phyloP scores from a whole-genome alignment of 1,140 invertebrate genomes.

The Drosophila kanapiae region DNA sequence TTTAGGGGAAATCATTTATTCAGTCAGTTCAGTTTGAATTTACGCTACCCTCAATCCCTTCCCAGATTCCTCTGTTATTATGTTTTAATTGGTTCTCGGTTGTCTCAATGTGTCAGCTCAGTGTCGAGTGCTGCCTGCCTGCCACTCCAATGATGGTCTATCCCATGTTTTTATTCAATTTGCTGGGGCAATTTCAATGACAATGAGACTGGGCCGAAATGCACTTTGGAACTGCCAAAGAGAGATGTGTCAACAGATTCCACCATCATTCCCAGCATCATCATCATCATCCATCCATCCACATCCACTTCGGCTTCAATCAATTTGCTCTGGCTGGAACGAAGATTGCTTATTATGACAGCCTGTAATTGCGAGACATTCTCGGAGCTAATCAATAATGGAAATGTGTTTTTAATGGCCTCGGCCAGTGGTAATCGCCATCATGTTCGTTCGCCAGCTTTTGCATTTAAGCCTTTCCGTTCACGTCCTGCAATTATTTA shows the following conservation, averaged over 20 bases:
- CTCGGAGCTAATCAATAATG: slow-evolving; percentile 71
- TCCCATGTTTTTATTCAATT: slow-evolving; percentile 81
- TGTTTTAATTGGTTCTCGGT: slow-evolving; percentile 70
- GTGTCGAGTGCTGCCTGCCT: slow-evolving; percentile 7
- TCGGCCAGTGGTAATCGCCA: slow-evolving; percentile 44
- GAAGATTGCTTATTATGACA: slow-evolving; percentile 67
- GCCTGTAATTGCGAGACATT: slow-evolving; percentile 64
- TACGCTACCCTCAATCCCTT: not conserved
- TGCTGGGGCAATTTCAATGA: slow-evolving; percentile 65
- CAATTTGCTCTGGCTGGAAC: slow-evolving; percentile 46
- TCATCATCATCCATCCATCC: not conserved
- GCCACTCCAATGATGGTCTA: slow-evolving; percentile 4
- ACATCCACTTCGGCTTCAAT: slow-evolving; percentile 45
- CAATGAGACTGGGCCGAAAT: slow-evolving; percentile 37
- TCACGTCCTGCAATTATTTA: slow-evolving; percentile 67
- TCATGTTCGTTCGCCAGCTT: slow-evolving; percentile 50
- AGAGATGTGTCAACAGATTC: slow-evolving; percentile 5
- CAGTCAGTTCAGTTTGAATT: not conserved
- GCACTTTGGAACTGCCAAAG: slow-evolving; percentile 18
- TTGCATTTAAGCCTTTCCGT: slow-evolving; percentile 38
- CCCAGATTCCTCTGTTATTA: slow-evolving; percentile 58
- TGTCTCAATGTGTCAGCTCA: slow-evolving; percentile 58
- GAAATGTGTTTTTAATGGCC: slow-evolving; percentile 68
- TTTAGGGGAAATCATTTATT: slow-evolving; percentile 4
- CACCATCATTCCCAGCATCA: not conserved